Conservation (phyloP, 2,113 vertebrate genomes). For the Cavia aperea region DNA sequence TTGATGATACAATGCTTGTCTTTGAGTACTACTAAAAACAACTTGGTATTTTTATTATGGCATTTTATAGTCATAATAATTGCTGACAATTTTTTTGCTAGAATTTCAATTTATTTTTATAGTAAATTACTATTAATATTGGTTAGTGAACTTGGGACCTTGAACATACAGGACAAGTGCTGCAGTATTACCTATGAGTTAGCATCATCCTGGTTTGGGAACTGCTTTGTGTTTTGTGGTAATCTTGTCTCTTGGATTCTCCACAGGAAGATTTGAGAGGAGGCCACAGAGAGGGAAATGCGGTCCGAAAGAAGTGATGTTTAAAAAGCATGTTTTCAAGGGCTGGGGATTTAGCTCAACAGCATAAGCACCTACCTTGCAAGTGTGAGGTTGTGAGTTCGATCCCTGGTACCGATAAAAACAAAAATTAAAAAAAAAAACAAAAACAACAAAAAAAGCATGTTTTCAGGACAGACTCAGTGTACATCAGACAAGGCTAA, state of each 20-base stretch:
- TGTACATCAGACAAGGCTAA: too few species aligned
- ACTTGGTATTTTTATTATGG: background rate
- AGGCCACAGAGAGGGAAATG: too few species aligned
- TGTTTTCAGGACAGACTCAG: background rate
- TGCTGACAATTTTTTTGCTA: rapidly evolving
- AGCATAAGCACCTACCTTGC: too few species aligned
- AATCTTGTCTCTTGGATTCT: background rate
- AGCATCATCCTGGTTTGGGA: background rate
- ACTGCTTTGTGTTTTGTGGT: background rate
- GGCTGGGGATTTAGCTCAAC: too few species aligned
- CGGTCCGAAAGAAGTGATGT: background rate
- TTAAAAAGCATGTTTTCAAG: background rate
- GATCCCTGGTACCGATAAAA: too few species aligned
- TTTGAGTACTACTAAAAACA: background rate
- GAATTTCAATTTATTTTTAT: background rate
- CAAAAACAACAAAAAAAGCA: background rate
- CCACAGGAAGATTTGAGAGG: background rate
- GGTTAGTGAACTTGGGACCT: background rate
- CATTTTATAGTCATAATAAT: background rate
- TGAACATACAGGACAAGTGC: background rate
- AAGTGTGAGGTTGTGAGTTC: too few species aligned
- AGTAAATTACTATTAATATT: background rate
- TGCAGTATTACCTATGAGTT: background rate
- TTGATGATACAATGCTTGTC: background rate
- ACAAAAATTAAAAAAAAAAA: too few species aligned